phyloP scores from a whole-genome alignment of 2,113 vertebrate genomes.

The Merops nubicus region DNA sequence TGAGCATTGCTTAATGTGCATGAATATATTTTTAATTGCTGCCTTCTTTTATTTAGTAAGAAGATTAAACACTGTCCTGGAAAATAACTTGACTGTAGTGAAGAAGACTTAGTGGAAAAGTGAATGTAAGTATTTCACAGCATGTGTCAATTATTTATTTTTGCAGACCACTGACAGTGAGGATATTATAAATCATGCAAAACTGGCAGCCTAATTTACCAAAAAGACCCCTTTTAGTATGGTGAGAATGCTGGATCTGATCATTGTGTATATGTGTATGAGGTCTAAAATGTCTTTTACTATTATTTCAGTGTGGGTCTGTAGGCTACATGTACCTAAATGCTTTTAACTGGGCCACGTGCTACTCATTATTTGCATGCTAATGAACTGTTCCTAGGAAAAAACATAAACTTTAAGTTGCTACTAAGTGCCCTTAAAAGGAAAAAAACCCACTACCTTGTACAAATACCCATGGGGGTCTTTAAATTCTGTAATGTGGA shows the following conservation, averaged over 20 bases:
- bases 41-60: slow-evolving; percentile 32
- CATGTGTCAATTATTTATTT: not conserved
- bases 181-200: not conserved
- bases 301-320: not conserved
- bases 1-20: not conserved
- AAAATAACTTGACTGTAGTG: slow-evolving; percentile 55
- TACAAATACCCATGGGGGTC: not conserved
- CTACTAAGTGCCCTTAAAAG: not conserved
- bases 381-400: not conserved
- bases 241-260: not conserved
- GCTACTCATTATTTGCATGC: not conserved
- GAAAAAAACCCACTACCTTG: not conserved
- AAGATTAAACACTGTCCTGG: slow-evolving; percentile 53
- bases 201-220: not conserved
- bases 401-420: not conserved
- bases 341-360: not conserved
- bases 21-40: slow-evolving; percentile 24
- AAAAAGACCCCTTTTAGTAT: not conserved
- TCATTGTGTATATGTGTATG: not conserved
- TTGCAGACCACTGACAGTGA: not conserved
- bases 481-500: not conserved
- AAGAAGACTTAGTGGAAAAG: slow-evolving; percentile 33
- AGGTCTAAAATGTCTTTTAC: not conserved
- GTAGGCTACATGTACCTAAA: not conserved
- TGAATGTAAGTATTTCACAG: slow-evolving; percentile 62